These are phyloP conservation scores for Cryptosula pallasiana DNA, from an alignment of 2,888 invertebrate genomes.

Conservation along the genomic window DNA sequence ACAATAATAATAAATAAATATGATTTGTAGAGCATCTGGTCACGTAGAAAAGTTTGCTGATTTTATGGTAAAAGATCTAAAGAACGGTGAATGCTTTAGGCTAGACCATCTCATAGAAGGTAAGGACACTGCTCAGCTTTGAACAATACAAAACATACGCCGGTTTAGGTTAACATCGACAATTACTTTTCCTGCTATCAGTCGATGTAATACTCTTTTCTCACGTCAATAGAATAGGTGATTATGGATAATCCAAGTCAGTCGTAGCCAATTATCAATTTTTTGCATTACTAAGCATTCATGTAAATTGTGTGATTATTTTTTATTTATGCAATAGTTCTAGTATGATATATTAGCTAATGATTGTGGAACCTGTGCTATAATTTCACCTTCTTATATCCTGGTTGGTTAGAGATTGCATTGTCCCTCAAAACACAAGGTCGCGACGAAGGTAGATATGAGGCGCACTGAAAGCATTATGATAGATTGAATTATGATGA, in stretches of 20 bases:
- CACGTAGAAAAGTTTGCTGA: constrained; percentile 99
- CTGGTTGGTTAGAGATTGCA: too few relatives aligned
- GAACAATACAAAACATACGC: too few relatives aligned
- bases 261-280: not conserved
- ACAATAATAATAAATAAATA: too few relatives aligned
- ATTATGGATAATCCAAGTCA: not conserved
- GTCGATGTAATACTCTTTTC: too few relatives aligned
- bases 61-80: constrained; percentile 95
- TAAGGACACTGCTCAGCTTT: constrained; percentile 29
- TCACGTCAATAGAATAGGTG: not conserved
- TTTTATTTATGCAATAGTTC: not conserved
- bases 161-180: too few relatives aligned
- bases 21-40: constrained; percentile 82
- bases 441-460: too few relatives aligned
- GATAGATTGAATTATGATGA: too few relatives aligned
- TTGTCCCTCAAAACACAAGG: too few relatives aligned
- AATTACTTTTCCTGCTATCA: too few relatives aligned
- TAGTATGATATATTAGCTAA: not conserved
- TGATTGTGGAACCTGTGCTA: too few relatives aligned
- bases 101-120: constrained; percentile 93
- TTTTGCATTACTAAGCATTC: not conserved
- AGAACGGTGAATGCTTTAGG: constrained; percentile 94
- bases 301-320: not conserved
- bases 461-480: too few relatives aligned
- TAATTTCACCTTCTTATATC: too few relatives aligned